Percentiles rank a stretch among this genome's conserved stretches.
phyloP scores from a whole-genome alignment of 2,113 vertebrate genomes.

The Halichoeres trimaculatus region DNA sequence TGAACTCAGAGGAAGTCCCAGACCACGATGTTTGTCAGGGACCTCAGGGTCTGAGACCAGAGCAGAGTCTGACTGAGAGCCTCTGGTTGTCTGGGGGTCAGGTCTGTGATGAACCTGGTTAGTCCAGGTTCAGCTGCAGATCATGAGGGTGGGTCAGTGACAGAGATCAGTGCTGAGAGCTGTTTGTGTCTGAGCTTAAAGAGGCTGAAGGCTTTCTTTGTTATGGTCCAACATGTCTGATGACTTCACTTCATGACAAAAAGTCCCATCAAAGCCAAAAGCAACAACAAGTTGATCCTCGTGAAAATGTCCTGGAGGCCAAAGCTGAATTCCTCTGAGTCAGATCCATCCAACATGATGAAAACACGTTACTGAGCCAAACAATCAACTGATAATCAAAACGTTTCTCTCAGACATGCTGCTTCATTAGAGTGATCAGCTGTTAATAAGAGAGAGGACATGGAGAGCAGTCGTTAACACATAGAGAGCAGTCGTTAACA shows the following conservation, averaged over 20 bases:
- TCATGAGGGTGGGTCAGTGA: neutral
- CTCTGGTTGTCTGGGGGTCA: neutral
- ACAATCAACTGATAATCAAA: no score
- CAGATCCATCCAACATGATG: neutral
- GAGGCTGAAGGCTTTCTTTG: neutral
- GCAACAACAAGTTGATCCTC: neutral
- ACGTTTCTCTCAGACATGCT: neutral
- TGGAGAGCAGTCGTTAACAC: neutral
- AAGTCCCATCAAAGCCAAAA: neutral
- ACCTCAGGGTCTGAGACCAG: neutral
- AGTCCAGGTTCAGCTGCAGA: neutral
- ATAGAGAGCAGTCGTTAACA: neutral
- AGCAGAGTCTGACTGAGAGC: neutral
- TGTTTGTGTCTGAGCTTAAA: neutral
- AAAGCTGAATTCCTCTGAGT: neutral
- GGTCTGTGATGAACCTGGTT: neutral
- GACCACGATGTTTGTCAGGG: slow-evolving; percentile 5
- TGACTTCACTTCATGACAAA: neutral
- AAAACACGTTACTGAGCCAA: neutral
- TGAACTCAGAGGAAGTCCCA: neutral
- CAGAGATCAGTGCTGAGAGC: neutral
- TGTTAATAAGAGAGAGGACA: neutral
- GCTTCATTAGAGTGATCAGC: neutral
- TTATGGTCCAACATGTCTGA: neutral
- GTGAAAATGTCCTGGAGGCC: neutral